A percentile compares a stretch with the other conserved stretches of the same genome.
Conservation (phyloP, 2,888 invertebrate genomes). For the Agelastica alni region DNA sequence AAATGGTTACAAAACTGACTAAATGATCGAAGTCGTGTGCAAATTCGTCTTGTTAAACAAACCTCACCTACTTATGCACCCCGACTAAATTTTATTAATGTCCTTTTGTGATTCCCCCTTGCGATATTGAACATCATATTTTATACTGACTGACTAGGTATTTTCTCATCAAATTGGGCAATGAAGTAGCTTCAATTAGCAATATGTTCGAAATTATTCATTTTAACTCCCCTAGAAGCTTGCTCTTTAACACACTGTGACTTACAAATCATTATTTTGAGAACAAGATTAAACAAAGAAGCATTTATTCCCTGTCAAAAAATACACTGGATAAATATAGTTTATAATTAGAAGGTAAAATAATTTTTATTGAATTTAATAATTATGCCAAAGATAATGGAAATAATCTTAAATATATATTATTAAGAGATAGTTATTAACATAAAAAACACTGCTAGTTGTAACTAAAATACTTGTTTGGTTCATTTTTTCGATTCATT, state of each 20-base stretch:
- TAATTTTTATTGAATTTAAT: no score
- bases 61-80: constrained; percentile 45
- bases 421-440: no score
- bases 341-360: no score
- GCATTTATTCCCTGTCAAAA: no score
- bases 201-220: constrained; percentile 56
- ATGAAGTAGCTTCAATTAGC: constrained; percentile 51
- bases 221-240: constrained; percentile 34
- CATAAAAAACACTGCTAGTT: no score
- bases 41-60: constrained; percentile 8
- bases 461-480: no score
- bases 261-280: constrained; percentile 10
- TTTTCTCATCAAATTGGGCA: constrained; percentile 49
- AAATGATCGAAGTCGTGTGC: constrained; percentile 9
- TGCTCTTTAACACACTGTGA: constrained; percentile 14
- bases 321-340: no score
- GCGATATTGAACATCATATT: constrained; percentile 34
- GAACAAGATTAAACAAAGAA: constrained; percentile 2
- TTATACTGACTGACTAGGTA: constrained; percentile 37
- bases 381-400: no score
- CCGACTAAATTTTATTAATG: constrained; percentile 42
- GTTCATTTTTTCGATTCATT: no score
- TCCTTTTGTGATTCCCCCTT: constrained; percentile 45
- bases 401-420: no score
- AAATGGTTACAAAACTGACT: constrained; percentile 4